Evolutionary conservation across 2,888 invertebrate genomes (phyloP).

Genomic region (Metallyticus violacea): DNA sequence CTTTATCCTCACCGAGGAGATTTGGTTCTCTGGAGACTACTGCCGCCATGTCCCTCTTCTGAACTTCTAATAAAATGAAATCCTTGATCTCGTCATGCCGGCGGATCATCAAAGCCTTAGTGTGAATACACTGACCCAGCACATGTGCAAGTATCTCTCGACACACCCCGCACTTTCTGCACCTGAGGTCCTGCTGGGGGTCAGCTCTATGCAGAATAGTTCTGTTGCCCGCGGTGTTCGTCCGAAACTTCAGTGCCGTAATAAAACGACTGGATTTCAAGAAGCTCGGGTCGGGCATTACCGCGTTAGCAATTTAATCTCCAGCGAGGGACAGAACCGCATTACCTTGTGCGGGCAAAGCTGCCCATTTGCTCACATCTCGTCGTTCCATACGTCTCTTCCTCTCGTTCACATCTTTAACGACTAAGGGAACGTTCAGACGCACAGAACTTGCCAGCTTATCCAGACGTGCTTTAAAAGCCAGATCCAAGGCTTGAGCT

Average conservation of each 20-base stretch:
- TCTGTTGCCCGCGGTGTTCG: constrained; percentile 37
- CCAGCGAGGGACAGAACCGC: constrained; percentile 19
- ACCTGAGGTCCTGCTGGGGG: constrained; percentile 23
- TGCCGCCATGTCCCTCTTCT: not conserved
- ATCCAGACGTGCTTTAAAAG: not conserved
- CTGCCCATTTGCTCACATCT: not conserved
- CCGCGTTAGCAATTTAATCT: constrained; percentile 36
- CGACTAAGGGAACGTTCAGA: not conserved
- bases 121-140: constrained; percentile 34
- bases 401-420: not conserved
- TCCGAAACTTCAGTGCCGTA: constrained; percentile 39
- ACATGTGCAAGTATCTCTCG: constrained; percentile 41
- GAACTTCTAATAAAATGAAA: not conserved
- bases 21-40: not conserved
- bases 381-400: not conserved
- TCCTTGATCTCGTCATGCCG: constrained; percentile 23
- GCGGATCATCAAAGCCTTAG: not conserved
- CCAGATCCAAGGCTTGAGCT: not conserved
- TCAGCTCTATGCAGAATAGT: not conserved
- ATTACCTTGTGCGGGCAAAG: not conserved
- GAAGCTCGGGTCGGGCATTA: constrained; percentile 32
- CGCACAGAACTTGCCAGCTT: not conserved
- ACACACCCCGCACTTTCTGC: constrained; percentile 38
- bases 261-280: constrained; percentile 38
- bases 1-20: constrained; percentile 14